Conservation (phyloP, 2,888 invertebrate genomes). For the Seira ritae region DNA sequence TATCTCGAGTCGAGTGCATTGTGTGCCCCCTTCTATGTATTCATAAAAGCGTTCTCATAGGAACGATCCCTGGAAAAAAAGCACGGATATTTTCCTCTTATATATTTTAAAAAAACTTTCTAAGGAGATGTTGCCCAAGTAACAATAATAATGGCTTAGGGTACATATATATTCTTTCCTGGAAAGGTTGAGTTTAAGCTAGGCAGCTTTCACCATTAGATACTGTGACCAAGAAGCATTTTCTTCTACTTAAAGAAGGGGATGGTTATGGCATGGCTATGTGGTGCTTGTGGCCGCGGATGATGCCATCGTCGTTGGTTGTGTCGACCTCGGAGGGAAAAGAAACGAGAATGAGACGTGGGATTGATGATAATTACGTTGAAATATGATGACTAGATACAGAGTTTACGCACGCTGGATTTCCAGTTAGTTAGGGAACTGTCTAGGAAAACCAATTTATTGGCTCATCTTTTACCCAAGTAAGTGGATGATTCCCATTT, state of each 20-base stretch:
- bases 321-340: neutral
- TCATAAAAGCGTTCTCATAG: no score
- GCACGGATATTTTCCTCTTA: no score
- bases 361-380: constrained; percentile 66
- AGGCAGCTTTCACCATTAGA: no score
- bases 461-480: constrained; percentile 64
- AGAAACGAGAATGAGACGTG: constrained; percentile 31
- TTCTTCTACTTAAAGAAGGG: neutral
- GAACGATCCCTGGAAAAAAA: no score
- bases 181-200: no score
- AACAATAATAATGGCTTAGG: no score
- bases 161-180: no score
- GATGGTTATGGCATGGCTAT: constrained; percentile 11
- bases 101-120: no score
- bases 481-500: constrained; percentile 62
- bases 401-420: constrained; percentile 64
- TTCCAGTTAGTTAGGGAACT: constrained; percentile 65
- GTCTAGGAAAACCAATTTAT: constrained; percentile 61
- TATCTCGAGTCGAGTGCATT: no score
- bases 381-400: constrained; percentile 66
- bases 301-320: neutral
- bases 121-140: no score
- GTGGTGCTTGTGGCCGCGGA: neutral
- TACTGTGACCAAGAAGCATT: no score
- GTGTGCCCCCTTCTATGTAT: no score